Conservation (phyloP, 2,113 vertebrate species). For the Mobula hypostoma region DNA sequence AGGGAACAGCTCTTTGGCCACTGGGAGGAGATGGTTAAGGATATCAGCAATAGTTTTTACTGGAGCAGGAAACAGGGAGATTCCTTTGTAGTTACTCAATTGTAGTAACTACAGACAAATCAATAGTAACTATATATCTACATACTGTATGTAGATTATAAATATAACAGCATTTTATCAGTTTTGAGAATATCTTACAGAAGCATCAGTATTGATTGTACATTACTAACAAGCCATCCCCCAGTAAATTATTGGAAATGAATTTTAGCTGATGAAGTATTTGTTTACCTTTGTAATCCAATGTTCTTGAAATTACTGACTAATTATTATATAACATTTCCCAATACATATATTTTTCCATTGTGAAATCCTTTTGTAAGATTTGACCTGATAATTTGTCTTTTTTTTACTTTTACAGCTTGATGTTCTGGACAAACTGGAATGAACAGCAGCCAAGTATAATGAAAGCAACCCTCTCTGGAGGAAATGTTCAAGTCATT, state of each 20-base stretch:
- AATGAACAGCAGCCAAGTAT: slow-evolving; percentile 95
- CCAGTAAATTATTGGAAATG: not conserved
- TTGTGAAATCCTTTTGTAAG: not conserved
- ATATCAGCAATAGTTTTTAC: no score
- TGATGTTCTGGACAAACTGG: slow-evolving; percentile 99
- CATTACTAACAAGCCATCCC: no score
- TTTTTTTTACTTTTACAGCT: slow-evolving; percentile 55
- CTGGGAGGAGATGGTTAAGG: no score
- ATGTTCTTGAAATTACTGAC: not conserved
- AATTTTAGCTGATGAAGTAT: not conserved
- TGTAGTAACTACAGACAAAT: no score
- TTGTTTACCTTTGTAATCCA: not conserved
- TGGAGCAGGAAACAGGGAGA: no score
- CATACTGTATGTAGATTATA: no score
- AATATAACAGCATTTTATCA: no score
- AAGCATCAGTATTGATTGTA: no score
- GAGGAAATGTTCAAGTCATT: slow-evolving; percentile 82
- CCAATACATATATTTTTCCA: not conserved
- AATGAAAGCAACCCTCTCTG: slow-evolving; percentile 83
- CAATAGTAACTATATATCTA: no score
- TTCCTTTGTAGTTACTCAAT: no score
- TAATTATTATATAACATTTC: not conserved
- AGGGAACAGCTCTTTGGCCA: no score
- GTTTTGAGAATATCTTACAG: no score
- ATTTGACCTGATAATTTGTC: slow-evolving; percentile 1